Evolutionary conservation across 1,140 invertebrate species (phyloP), one percentile per base, ranked within the genome.

Genomic region (Linepithema humile): DNA sequence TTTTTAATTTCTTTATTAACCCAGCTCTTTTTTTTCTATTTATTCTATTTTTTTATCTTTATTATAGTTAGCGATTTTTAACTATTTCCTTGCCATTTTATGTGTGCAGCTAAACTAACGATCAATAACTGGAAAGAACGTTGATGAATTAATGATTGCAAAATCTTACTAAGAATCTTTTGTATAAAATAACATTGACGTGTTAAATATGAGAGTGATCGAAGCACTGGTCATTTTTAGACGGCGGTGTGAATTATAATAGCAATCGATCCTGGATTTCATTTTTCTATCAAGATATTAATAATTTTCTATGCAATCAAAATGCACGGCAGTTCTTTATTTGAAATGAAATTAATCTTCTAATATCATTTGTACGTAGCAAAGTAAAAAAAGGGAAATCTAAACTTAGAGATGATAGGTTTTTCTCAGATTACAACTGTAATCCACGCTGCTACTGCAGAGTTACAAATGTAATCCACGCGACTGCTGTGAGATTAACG

Each of bases 391-490:
- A 57, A 72, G 23, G 64, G 3, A n/a, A n/a, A 32, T 5, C 12
- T 26, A 77, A 45, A 26, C 55, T 40, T 60, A 26, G 26, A 75
- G n/a, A 74, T 62, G 50, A 85, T 73, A 85, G 72, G 65, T 55
- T 85, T 59, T 55, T 82, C 64, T 75, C 62, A 67, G 57, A 73
- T 82, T 45, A 59, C 69, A 59, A n/a, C 32, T 29, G 82, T 83
- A 78, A 78, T 74, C 55, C 82, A 32, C 67, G 78, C 67, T 57
- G 35, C 65, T 59, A 20, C 40, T 50, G 53, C 53, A 57, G 50
- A 40, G 59, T 83, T 74, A 78, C 75, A 78, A 78, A 78, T 74
- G 59, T 83, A 62, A 83, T 75, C 35, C 38, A 43, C 72, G 72
- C 72, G 82, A 73, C 69, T 72, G 35, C 38, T 35, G 48, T 48